Evolutionary conservation across 1,140 invertebrate species (phyloP), one percentile per base, ranked within the genome.

Genomic region (Drosophila willistoni): DNA sequence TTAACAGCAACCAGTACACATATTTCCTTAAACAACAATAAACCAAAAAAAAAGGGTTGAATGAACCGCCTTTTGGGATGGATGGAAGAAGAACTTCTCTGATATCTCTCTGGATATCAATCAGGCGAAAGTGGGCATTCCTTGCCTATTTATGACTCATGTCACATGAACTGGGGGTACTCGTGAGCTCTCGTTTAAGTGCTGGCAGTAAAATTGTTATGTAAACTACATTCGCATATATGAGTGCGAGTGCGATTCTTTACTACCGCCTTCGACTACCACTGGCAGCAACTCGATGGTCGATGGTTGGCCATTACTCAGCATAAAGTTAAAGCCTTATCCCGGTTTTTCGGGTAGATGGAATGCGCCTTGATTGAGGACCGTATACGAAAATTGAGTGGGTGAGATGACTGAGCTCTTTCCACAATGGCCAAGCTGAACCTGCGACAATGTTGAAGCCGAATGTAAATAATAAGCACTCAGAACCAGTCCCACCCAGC

Each of bases 141-240:
- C 64, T 67, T 66, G 73, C 60, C 39, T 42, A 62, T 62, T 29
- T 76, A 70, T 76, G 57, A 63, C 74, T 56, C 47, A 64, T 69
- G 64, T 76, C 65, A 76, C 29, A 77, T 70, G 73, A 77, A 39
- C 36, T 39, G 36, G 36, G 36, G 44, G 14, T 22, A 22, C 73
- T 67, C 64, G 22, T 66, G 29, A 47, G 60, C 36, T 39, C 36
- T 13, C 73, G 54, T 77, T 77, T 77, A 77, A 77, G 73, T 77
- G 73, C 73, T 36, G 73, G 66, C 73, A 67, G 73, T 77, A 77
- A 77, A 77, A 77, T 55, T 55, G 73, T 70, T 77, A 77, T 77
- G 73, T 77, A 77, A 77, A 77, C 73, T 75, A 75, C 73, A 65
- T 6, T 29, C 29, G 29, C 34, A 36, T 36, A 36, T 12, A 36